These are phyloP conservation scores for Pissodes strobi DNA, from an alignment of 1,140 invertebrate genomes.

Conservation along the genomic window DNA sequence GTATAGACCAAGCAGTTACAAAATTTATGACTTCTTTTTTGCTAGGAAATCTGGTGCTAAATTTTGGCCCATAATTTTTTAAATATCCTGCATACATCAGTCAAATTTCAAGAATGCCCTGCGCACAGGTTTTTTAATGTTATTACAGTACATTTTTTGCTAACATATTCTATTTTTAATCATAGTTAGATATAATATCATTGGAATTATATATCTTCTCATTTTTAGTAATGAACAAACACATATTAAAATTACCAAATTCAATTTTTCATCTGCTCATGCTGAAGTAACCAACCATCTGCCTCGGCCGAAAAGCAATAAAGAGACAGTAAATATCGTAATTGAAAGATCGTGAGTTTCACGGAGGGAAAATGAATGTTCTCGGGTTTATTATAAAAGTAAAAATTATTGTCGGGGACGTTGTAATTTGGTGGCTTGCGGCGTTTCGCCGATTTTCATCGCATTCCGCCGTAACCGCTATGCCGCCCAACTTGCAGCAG, in stretches of 20 bases:
- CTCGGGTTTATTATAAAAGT: constrained; percentile 34
- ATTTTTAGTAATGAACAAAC: no score
- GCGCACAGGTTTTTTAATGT: no score
- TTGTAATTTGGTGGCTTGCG: constrained; percentile 33
- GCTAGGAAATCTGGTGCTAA: no score
- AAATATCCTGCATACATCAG: no score
- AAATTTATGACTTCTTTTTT: no score
- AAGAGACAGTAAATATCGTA: constrained; percentile 28
- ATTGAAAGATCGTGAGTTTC: constrained; percentile 31
- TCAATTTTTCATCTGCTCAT: constrained; percentile 2
- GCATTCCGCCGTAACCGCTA: constrained; percentile 25
- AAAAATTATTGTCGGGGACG: constrained; percentile 35
- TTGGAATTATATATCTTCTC: no score
- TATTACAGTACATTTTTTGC: no score
- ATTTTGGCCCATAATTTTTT: no score
- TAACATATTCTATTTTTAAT: no score
- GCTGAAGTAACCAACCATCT: constrained; percentile 2
- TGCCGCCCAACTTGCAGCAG: constrained; percentile 21
- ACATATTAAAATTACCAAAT: background rate
- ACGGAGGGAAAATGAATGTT: constrained; percentile 27
- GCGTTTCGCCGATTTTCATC: constrained; percentile 32
- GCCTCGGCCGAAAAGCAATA: constrained; percentile 11
- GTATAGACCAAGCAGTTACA: no score
- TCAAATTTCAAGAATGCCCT: no score
- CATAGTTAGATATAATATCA: no score